phyloP scores from a whole-genome alignment of 2,113 vertebrate species.

The Microcebus jonahi region DNA sequence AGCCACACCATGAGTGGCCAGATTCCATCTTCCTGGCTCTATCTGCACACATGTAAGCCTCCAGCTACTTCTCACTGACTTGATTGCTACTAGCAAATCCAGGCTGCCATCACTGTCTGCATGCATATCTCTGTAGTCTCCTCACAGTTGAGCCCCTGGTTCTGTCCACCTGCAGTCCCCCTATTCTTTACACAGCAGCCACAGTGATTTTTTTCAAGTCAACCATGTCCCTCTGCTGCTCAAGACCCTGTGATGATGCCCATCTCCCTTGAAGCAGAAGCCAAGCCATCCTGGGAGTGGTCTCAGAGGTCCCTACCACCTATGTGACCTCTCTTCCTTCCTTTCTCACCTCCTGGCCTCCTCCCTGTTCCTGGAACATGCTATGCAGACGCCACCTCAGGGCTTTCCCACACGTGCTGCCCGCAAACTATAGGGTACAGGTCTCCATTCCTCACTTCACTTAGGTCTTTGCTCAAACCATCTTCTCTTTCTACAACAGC shows the following conservation, averaged over 20 bases:
- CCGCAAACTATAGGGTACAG: neutral
- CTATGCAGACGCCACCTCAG: neutral
- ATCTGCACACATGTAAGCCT: neutral
- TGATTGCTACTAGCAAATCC: neutral
- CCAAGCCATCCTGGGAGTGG: neutral
- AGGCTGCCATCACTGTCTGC: accelerated
- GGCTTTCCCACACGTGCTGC: neutral
- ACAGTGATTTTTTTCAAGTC: neutral
- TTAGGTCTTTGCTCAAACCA: neutral
- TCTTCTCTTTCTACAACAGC: neutral
- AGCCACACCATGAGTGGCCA: too few relatives aligned
- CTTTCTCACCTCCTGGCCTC: neutral
- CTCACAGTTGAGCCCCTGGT: neutral
- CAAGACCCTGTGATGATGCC: neutral
- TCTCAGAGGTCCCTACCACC: neutral
- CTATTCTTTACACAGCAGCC: neutral
- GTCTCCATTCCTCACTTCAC: neutral
- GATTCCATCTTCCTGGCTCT: neutral
- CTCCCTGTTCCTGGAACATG: neutral
- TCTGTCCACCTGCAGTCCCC: neutral
- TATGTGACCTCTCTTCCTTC: neutral
- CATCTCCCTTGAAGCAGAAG: neutral
- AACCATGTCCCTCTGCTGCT: neutral
- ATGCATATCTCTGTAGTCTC: accelerated
- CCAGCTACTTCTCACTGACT: neutral